These are phyloP conservation scores for Hyles euphorbiae DNA, from an alignment of 1,140 invertebrate species.

Conservation along the genomic window DNA sequence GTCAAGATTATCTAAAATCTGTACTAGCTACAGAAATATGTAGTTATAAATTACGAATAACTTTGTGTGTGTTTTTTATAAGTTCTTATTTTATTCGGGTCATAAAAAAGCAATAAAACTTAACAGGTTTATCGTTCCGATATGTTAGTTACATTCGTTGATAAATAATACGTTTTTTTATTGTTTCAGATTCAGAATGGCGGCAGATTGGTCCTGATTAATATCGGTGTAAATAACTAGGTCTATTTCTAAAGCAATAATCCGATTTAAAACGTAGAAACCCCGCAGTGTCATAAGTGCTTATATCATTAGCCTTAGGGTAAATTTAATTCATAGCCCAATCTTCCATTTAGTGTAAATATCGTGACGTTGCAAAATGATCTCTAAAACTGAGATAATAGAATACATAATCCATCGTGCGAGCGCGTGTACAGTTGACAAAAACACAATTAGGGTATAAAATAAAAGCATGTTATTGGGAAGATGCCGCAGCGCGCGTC, in stretches of 20 bases:
- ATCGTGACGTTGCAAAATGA: slow-evolving; percentile 34
- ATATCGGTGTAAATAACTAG: slow-evolving; percentile 29
- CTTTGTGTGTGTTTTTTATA: no score
- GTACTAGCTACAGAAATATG: no score
- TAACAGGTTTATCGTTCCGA: no score
- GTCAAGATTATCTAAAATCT: no score
- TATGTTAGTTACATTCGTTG: no score
- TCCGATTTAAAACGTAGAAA: slow-evolving; percentile 47
- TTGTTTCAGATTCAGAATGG: slow-evolving; percentile 52
- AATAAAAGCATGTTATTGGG: slow-evolving; percentile 43
- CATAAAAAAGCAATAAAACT: no score
- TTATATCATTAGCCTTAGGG: slow-evolving; percentile 43
- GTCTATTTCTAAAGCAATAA: slow-evolving; percentile 68
- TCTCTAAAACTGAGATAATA: slow-evolving; percentile 15
- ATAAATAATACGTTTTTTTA: slow-evolving; percentile 8
- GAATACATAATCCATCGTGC: slow-evolving; percentile 11
- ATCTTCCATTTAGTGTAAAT: slow-evolving; percentile 46
- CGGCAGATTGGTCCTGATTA: no score
- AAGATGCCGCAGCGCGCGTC: slow-evolving; percentile 78
- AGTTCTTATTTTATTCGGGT: no score
- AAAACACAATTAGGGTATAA: slow-evolving; percentile 25
- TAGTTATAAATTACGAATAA: no score
- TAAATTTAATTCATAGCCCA: slow-evolving; percentile 18
- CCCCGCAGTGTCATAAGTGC: slow-evolving; percentile 59
- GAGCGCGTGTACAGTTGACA: slow-evolving; percentile 26